Conservation (phyloP, 1,140 invertebrate species). For the Oedothorax gibbosus region DNA sequence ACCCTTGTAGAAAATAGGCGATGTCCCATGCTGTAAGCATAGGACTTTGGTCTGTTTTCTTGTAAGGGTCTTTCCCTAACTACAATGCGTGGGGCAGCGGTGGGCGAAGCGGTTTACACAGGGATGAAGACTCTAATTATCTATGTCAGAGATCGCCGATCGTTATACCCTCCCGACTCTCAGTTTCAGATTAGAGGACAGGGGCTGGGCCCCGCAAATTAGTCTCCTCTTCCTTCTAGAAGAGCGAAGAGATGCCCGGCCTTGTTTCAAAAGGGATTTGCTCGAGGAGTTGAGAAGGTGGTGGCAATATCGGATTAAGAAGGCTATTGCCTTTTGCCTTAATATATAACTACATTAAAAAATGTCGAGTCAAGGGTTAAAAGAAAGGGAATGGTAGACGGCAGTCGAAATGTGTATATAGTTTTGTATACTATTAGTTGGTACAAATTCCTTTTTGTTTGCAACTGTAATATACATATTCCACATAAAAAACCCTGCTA, state of each 20-base stretch:
- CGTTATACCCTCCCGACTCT: not conserved
- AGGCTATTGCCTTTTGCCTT: not conserved
- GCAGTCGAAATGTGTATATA: too few relatives aligned
- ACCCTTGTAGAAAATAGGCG: too few relatives aligned
- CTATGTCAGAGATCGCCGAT: constrained; percentile 55
- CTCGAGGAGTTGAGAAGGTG: not conserved
- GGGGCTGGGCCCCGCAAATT: constrained; percentile 27
- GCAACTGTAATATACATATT: too few relatives aligned
- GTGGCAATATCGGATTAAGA: not conserved
- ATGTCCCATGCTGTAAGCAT: too few relatives aligned
- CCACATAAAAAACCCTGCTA: too few relatives aligned
- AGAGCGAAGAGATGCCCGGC: not conserved
- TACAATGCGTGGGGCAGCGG: constrained; percentile 16
- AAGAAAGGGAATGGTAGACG: too few relatives aligned
- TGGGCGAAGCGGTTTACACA: constrained; percentile 1
- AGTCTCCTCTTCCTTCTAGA: not conserved
- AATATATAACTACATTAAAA: too few relatives aligned
- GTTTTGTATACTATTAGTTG: too few relatives aligned
- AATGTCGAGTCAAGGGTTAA: too few relatives aligned
- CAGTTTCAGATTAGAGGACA: not conserved
- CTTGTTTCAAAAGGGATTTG: not conserved
- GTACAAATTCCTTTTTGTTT: too few relatives aligned
- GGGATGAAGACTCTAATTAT: constrained; percentile 52
- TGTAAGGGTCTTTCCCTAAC: too few relatives aligned
- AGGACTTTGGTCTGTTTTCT: too few relatives aligned